Conservation (phyloP, 2,888 invertebrate species). For the Clitarchus hookeri region DNA sequence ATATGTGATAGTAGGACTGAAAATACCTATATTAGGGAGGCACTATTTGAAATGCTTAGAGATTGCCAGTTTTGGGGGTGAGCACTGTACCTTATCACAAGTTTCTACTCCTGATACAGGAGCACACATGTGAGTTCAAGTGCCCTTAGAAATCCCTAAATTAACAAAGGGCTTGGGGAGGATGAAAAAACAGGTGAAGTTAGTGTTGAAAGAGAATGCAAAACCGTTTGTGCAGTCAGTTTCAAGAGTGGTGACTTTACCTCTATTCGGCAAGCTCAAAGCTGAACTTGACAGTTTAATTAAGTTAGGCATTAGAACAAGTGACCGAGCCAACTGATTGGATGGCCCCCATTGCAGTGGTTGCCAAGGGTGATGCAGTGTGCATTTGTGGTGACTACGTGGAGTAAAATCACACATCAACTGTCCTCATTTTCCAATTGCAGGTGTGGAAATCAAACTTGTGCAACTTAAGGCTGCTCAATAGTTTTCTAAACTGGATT, state of each 20-base stretch:
- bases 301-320: too few relatives aligned
- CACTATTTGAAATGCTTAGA: background rate
- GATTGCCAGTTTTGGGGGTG: background rate
- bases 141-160: background rate
- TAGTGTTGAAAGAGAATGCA: too few relatives aligned
- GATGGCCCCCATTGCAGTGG: too few relatives aligned
- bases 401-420: too few relatives aligned
- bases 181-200: background rate
- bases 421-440: too few relatives aligned
- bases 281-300: background rate
- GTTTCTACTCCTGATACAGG: background rate
- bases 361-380: too few relatives aligned
- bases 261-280: background rate
- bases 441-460: too few relatives aligned
- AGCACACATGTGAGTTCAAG: background rate
- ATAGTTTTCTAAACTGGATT: too few relatives aligned
- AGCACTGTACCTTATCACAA: background rate
- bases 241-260: background rate
- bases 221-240: background rate
- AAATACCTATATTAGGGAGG: background rate
- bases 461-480: too few relatives aligned
- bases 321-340: too few relatives aligned
- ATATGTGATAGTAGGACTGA: background rate
- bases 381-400: constrained; percentile 22
- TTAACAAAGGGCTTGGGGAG: background rate